Evolutionary conservation across 1,140 invertebrate species (phyloP).

Genomic region (Pseudomyrmex gracilis): DNA sequence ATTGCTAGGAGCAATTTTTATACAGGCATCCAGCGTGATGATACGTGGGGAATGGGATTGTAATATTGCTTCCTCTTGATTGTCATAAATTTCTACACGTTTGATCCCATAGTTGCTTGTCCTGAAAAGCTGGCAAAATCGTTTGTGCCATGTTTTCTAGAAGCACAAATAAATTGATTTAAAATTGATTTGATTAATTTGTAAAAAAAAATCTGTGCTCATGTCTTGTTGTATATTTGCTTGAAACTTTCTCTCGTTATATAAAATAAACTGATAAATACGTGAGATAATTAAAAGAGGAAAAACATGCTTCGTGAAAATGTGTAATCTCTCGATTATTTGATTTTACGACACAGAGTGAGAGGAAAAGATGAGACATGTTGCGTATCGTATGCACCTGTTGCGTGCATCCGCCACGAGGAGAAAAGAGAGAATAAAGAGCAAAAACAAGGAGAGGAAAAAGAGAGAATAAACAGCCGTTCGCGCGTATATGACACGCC

Average conservation of each 20-base stretch:
- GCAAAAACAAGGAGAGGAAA: background rate
- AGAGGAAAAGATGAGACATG: too few species aligned
- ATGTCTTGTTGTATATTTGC: background rate
- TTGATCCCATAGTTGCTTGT: constrained; percentile 93
- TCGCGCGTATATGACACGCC: background rate
- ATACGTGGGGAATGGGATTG: constrained; percentile 90
- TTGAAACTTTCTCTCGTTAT: too few species aligned
- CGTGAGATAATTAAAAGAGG: too few species aligned
- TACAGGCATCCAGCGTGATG: constrained; percentile 93
- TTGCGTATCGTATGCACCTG: background rate
- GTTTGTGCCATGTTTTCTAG: constrained; percentile 92
- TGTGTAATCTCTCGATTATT: too few species aligned
- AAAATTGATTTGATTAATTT: background rate
- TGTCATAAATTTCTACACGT: constrained; percentile 93
- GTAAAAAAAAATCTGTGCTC: background rate
- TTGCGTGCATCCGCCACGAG: background rate
- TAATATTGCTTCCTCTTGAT: constrained; percentile 89
- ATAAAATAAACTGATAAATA: background rate
- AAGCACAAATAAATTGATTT: constrained; percentile 78
- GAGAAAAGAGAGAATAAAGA: constrained; percentile 75
- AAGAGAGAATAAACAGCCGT: background rate
- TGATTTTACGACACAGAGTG: too few species aligned
- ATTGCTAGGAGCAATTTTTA: constrained; percentile 91
- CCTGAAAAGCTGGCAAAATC: constrained; percentile 91
- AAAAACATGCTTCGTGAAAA: too few species aligned